Base-by-base conservation (phyloP, 2,888 invertebrate genomes). In the Drosophila macrospina region DNA sequence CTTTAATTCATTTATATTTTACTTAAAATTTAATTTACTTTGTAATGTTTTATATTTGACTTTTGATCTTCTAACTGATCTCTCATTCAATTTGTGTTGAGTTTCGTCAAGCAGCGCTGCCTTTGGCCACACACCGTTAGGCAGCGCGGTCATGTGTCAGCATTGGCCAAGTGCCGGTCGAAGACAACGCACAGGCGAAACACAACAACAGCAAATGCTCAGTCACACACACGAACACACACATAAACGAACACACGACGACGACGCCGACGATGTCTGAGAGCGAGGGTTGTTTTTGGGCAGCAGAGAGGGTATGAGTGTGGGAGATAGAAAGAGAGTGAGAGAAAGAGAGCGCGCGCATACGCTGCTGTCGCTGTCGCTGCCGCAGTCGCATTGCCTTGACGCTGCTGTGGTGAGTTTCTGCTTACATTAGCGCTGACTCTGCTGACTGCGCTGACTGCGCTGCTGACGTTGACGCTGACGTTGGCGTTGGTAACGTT, bases 371-470 rank as follows among this genome's bases (percentile, higher is more conserved):
- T 41, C 37, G 42, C 47, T 55, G 61, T 41, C 39, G 61, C 48
- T 59, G 57, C 41, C 15, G 69, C 30, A 56, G 68, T 44, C 50
- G 48, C 65, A 34, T 73, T 39, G 20, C 34, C 16, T 15, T 34
- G 20, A 37, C 50, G 54, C 74, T 60, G 80, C 66, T 51, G 79
- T 81, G 82, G 79, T 80, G 79, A 80, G 51, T 80, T 80, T 77
- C 52, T 10, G 26, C 34, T 42, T 52, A 20, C 52, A 11, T 13
- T 15, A 15, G 6, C 20, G 37, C 54, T 16, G 39, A 20, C 37
- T 37, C 15, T 36, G 34, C 47, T 5, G 60, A 24, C 20, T 20
- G 6, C 15, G 37, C 54, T 16, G 16, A 20, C 61, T 32, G 28
- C 54, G 56, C 61, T 20, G 77, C 39, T 26, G 37, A 37, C 69